Conservation (phyloP, 2,113 vertebrate species). For the Percina caprodes region DNA sequence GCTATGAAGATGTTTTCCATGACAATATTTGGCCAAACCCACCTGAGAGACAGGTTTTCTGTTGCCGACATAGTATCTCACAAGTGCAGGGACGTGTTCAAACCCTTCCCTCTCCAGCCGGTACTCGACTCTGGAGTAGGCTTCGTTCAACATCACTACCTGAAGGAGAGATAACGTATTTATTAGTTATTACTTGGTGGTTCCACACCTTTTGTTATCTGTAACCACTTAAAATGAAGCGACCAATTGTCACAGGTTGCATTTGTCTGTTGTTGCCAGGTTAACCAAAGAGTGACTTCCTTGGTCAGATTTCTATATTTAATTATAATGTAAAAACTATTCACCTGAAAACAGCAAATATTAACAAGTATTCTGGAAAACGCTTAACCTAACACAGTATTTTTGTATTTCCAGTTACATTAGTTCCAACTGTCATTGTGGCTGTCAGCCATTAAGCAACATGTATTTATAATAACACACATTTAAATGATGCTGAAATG, state of each 20-base stretch:
- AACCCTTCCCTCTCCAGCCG: conserved; percentile 94
- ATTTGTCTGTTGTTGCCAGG: background rate
- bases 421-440: background rate
- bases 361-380: background rate
- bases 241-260: background rate
- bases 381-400: background rate
- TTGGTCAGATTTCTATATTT: background rate
- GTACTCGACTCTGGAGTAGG: conserved; percentile 94
- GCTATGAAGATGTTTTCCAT: background rate
- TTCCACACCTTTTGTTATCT: too few relatives aligned
- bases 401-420: background rate
- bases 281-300: background rate
- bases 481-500: background rate
- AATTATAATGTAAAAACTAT: background rate
- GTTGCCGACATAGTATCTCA: conserved; percentile 95
- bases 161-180: conserved; percentile 36
- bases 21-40: background rate
- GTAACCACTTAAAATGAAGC: background rate
- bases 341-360: background rate
- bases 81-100: conserved; percentile 92
- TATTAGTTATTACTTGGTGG: background rate
- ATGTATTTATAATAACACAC: background rate
- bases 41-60: conserved; percentile 91
- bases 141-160: conserved; percentile 90
- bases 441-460: background rate